Evolutionary conservation across 2,888 invertebrate species (phyloP).

Genomic region (Callimorpha dominula): DNA sequence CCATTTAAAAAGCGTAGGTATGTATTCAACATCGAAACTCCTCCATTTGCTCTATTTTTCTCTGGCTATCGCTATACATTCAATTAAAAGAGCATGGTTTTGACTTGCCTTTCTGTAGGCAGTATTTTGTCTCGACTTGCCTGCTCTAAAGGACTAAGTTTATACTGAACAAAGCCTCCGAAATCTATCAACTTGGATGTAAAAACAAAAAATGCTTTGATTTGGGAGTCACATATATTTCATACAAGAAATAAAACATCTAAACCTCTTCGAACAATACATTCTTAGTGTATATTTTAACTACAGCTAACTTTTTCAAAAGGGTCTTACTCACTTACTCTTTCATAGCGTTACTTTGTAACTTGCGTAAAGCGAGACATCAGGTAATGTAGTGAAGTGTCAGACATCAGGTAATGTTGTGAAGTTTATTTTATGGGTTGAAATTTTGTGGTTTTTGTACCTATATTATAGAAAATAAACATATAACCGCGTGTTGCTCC

Average conservation of each 20-base stretch:
- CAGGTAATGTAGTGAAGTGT: constrained; percentile 27
- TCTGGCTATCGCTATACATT: too few relatives aligned
- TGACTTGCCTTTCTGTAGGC: too few relatives aligned
- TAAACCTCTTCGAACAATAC: neutral
- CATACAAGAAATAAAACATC: neutral
- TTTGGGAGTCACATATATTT: neutral
- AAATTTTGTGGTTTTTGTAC: neutral
- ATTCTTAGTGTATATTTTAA: neutral
- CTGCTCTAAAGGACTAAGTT: too few relatives aligned
- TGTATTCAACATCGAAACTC: neutral
- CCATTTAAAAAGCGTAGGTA: neutral
- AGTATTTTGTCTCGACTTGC: too few relatives aligned
- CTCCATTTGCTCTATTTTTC: too few relatives aligned
- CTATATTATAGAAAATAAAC: neutral
- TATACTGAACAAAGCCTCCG: neutral
- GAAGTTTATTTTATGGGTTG: constrained; percentile 16
- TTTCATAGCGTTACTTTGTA: constrained; percentile 35
- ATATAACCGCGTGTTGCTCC: neutral
- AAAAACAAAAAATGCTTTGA: neutral
- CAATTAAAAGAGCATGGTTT: too few relatives aligned
- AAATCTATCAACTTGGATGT: neutral
- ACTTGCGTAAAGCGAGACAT: constrained; percentile 27
- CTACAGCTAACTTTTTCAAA: constrained; percentile 22
- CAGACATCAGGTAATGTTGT: constrained; percentile 25
- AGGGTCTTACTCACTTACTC: constrained; percentile 26